Percentiles rank a stretch among this genome's conserved stretches.
Conservation (phyloP, 2,797 vertebrate species). For the Aselliscus stoliczkanus region DNA sequence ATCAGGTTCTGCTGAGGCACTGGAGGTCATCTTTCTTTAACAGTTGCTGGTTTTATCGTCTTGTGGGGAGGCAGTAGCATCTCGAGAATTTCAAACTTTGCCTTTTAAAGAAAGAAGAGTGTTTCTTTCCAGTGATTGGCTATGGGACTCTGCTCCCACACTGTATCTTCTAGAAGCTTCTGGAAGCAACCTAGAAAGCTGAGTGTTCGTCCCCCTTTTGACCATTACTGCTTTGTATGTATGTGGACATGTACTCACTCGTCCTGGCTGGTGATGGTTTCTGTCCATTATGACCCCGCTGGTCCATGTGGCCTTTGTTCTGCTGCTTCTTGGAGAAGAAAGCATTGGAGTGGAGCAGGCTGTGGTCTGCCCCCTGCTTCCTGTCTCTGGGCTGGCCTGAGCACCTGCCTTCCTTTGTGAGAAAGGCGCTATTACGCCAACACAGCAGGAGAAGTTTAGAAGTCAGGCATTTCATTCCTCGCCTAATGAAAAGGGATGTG, state of each 20-base stretch:
- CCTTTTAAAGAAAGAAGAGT: background rate
- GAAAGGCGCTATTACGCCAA: conserved; percentile 54
- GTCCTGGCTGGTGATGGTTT: background rate
- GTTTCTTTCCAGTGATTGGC: background rate
- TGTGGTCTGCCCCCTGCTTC: conserved; percentile 52
- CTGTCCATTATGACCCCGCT: background rate
- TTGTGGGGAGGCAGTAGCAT: background rate
- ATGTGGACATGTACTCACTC: background rate
- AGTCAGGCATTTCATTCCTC: conserved; percentile 49
- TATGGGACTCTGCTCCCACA: background rate
- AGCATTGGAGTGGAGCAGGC: conserved; percentile 18
- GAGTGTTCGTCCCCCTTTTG: background rate
- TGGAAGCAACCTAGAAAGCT: background rate
- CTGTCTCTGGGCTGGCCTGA: background rate
- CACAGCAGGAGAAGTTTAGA: conserved; percentile 51
- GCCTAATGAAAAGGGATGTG: conserved; percentile 63
- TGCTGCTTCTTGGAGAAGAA: background rate
- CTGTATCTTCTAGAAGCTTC: background rate
- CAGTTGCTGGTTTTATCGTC: background rate
- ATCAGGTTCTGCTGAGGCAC: background rate
- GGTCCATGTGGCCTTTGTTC: background rate
- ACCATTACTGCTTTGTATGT: background rate
- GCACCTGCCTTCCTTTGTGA: conserved; percentile 31
- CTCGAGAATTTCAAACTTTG: background rate
- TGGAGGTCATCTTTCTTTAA: background rate